phyloP scores from a whole-genome alignment of 2,113 vertebrate genomes.

The Pyrgilauda ruficollis region DNA sequence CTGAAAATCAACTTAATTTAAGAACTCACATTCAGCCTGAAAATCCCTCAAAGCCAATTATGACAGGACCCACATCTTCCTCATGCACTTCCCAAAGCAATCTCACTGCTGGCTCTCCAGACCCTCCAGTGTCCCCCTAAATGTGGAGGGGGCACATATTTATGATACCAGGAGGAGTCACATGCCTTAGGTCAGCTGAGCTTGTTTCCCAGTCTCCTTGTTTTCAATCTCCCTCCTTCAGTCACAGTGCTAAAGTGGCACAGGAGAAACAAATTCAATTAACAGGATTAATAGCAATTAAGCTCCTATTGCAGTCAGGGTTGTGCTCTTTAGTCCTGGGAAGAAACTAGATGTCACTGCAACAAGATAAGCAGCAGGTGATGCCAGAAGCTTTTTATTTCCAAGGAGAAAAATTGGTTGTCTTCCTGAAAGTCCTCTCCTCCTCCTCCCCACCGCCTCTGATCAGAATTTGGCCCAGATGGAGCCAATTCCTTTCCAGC shows the following conservation, averaged over 20 bases:
- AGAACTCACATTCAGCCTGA: neutral
- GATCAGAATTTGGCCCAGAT: neutral
- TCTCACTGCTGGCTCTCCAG: fast-evolving
- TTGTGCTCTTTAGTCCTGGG: conserved; percentile 24
- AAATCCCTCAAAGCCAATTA: neutral
- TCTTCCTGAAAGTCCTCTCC: neutral
- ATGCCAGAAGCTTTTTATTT: conserved; percentile 43
- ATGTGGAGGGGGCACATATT: fast-evolving
- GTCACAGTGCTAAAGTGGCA: neutral
- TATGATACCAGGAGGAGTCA: neutral
- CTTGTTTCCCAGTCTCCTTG: neutral
- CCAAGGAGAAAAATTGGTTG: conserved; percentile 15
- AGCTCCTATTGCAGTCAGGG: neutral
- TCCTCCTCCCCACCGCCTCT: neutral
- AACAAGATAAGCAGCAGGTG: conserved; percentile 48
- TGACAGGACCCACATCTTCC: neutral
- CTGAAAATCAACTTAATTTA: neutral
- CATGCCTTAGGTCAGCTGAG: neutral
- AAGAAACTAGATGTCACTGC: neutral
- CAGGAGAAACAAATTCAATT: conserved; percentile 45
- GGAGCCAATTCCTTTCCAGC: neutral
- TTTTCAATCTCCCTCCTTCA: neutral
- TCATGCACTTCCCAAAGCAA: neutral
- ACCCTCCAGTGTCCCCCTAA: fast-evolving
- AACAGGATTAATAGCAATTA: conserved; percentile 46